These are phyloP conservation scores for Heterotilapia buettikoferi DNA, from an alignment of 2,113 vertebrate species.

Conservation along the genomic window DNA sequence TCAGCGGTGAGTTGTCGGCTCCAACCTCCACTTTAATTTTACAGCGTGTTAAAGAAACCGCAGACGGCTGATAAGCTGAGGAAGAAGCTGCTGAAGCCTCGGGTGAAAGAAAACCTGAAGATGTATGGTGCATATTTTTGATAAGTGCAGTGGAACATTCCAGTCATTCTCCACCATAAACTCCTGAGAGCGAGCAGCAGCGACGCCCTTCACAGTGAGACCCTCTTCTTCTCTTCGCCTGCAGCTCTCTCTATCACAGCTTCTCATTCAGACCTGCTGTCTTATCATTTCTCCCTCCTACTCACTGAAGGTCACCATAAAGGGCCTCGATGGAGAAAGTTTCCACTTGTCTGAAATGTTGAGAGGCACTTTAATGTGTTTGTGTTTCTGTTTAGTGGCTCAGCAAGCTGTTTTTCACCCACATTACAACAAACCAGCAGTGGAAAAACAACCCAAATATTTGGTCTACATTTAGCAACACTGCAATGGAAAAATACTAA, in stretches of 20 bases:
- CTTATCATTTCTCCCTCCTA: neutral
- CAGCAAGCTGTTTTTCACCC: neutral
- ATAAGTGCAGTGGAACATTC: slow-evolving; percentile 70
- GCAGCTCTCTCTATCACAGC: neutral
- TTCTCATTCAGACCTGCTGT: neutral
- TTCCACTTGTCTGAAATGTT: neutral
- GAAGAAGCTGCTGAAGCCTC: neutral
- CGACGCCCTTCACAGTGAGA: neutral
- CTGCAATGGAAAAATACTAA: neutral
- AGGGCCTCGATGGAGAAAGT: neutral
- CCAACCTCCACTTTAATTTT: neutral
- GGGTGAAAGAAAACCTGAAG: slow-evolving; percentile 30
- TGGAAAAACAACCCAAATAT: neutral
- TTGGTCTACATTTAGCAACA: neutral
- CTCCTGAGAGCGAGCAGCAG: slow-evolving; percentile 10
- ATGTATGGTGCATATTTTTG: slow-evolving; percentile 63
- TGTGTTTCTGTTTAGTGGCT: neutral
- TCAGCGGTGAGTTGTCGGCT: neutral
- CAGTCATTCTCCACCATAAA: slow-evolving; percentile 59
- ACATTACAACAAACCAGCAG: neutral
- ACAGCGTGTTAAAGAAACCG: neutral
- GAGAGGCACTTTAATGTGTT: neutral
- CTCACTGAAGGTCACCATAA: neutral
- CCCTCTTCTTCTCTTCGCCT: neutral
- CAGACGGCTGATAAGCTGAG: neutral